These are phyloP conservation scores for Drosophila murphyi DNA, from an alignment of 1,140 invertebrate genomes.

Conservation along the genomic window DNA sequence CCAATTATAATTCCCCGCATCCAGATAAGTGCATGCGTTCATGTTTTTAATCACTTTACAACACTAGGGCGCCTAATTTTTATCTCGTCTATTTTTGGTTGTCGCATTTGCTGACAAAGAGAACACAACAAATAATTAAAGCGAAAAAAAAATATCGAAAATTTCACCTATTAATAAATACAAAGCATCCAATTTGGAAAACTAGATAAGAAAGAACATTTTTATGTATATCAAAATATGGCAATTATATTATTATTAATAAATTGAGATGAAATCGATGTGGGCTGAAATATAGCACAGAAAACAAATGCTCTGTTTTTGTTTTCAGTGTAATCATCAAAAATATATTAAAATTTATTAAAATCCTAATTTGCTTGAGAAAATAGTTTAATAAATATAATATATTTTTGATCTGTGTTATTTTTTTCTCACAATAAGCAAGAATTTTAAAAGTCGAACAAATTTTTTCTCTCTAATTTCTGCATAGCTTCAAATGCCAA, in stretches of 20 bases:
- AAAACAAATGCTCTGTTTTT: slow-evolving; percentile 2
- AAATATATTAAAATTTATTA: no score
- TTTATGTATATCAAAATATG: no score
- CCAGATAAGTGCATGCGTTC: slow-evolving; percentile 16
- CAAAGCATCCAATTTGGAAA: not conserved
- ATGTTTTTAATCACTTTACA: slow-evolving; percentile 29
- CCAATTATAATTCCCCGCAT: slow-evolving; percentile 49
- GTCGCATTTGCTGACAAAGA: slow-evolving; percentile 12
- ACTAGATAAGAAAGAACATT: not conserved
- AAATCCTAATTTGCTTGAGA: no score
- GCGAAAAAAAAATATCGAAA: slow-evolving; percentile 1
- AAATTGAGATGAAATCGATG: slow-evolving; percentile 3
- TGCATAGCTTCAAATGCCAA: no score
- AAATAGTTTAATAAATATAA: no score
- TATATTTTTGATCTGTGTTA: no score
- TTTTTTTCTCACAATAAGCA: no score
- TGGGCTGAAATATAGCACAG: not conserved
- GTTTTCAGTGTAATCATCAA: not conserved
- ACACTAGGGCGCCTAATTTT: slow-evolving; percentile 8
- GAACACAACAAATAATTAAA: slow-evolving; percentile 3
- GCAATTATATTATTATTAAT: not conserved
- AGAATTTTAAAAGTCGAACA: no score
- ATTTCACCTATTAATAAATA: slow-evolving; percentile 30
- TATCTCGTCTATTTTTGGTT: slow-evolving; percentile 33
- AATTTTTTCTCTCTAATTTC: no score